These are phyloP conservation scores for Ptychadena robeensis DNA, from an alignment of 2,797 vertebrate species.

Conservation along the genomic window DNA sequence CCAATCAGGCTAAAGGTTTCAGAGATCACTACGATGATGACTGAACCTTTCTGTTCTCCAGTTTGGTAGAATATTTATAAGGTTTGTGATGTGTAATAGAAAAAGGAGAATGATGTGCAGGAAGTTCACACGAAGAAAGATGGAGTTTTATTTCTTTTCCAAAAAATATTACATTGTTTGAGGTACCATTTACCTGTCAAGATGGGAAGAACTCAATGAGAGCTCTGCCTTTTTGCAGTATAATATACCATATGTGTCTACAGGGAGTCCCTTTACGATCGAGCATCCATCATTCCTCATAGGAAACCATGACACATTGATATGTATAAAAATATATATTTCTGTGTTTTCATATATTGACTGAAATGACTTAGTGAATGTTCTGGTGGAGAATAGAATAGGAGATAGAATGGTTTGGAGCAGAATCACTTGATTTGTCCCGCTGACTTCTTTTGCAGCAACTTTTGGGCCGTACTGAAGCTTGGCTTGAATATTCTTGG, in stretches of 20 bases:
- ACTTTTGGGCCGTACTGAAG: no score
- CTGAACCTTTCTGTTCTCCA: neutral
- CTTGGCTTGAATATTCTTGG: no score
- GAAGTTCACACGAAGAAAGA: neutral
- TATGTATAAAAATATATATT: neutral
- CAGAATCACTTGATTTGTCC: no score
- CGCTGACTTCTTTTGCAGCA: no score
- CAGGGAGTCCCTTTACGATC: neutral
- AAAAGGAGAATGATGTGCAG: neutral
- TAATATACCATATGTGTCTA: neutral
- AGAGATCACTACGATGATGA: neutral
- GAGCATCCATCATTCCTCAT: neutral
- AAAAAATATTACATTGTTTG: neutral
- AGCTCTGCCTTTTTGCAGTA: neutral
- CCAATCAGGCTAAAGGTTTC: no score
- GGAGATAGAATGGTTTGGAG: neutral
- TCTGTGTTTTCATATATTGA: neutral
- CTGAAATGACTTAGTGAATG: neutral
- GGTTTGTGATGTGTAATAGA: neutral
- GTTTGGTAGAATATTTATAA: neutral
- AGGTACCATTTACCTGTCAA: slow-evolving; percentile 4
- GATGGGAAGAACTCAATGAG: neutral
- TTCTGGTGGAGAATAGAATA: neutral
- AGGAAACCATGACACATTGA: neutral
- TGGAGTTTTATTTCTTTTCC: neutral